Base-by-base conservation (phyloP, 2,888 invertebrate species). In the Synanthedon vespiformis region DNA sequence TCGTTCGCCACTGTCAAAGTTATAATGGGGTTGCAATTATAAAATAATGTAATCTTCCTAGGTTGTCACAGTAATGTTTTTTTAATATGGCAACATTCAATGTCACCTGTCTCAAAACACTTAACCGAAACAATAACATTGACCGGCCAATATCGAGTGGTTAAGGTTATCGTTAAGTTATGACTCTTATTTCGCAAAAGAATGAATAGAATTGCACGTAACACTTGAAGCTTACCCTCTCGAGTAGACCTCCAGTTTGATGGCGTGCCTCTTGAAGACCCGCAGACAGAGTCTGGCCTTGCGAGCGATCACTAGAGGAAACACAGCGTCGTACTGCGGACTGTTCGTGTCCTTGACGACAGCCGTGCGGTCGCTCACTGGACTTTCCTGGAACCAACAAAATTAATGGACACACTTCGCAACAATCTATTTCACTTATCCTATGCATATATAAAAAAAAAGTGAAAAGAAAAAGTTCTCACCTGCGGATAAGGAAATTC, bases 401-500 rank as follows among this genome's bases (percentile, higher is more conserved):
- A 2, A 48, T 8, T 48, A 48, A 4, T 22, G 22, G 4, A 22
- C 41, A 22, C 41, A 10, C 12, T 41, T 41, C 13, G 41, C 12
- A 10, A 13, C 0, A 41, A 41, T n/a, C 4, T 41, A 6, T n/a
- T 41, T 12, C 10, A 13, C 1, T 16, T 16, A 16, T 16, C 16
- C n/a, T n/a, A n/a, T n/a, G n/a, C n/a, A n/a, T n/a, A n/a, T n/a
- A n/a, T 16, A 34, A 34, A 34, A 10, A 34, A 34, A n/a, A n/a
- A n/a, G n/a, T n/a, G n/a, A n/a, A n/a, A 10, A 34, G 27, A 34
- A 34, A 34, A 34, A 34, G 8, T 14, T 18, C 89, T 88, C 73
- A 95, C 95, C 72, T 90, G 91, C 18, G 97, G 97, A 78, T 91
- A 96, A 0, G 98, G 97, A 75, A 98, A 95, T 70, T 98, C 97